Percentiles rank a stretch among this genome's conserved stretches.
Conservation (phyloP, 2,113 vertebrate genomes). For the Corvus hawaiiensis region DNA sequence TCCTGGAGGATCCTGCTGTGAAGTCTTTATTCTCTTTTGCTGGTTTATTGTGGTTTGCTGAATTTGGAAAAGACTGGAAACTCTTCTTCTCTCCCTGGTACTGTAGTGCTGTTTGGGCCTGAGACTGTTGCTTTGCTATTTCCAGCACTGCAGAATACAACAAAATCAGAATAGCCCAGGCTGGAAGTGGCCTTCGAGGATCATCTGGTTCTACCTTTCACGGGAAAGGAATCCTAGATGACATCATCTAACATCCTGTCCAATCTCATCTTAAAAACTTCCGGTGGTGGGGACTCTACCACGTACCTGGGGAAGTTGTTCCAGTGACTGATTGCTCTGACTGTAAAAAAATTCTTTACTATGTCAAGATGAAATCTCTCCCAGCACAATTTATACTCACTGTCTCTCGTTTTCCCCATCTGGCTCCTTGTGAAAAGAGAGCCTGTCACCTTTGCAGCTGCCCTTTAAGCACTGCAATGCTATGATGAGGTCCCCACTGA, state of each 20-base stretch:
- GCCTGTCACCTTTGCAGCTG: neutral
- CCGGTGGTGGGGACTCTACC: too few relatives aligned
- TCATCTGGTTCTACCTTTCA: neutral
- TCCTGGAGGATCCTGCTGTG: neutral
- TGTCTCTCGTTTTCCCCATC: neutral
- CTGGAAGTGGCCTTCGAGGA: neutral
- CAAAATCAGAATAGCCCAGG: neutral
- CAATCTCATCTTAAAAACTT: neutral
- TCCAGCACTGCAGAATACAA: neutral
- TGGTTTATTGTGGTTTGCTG: neutral
- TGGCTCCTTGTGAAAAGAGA: neutral
- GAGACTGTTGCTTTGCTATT: neutral
- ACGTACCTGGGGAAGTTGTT: neutral
- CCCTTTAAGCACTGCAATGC: neutral
- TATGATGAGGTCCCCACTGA: neutral
- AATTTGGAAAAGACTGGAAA: neutral
- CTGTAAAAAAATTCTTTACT: neutral
- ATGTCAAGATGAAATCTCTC: neutral
- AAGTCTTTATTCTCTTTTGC: neutral
- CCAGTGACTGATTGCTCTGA: neutral
- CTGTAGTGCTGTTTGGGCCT: neutral
- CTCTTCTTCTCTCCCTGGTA: neutral
- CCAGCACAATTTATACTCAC: too few relatives aligned
- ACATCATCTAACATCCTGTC: neutral
- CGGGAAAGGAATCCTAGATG: neutral